phyloP scores from a whole-genome alignment of 2,113 vertebrate species.

The Acinonyx jubatus region DNA sequence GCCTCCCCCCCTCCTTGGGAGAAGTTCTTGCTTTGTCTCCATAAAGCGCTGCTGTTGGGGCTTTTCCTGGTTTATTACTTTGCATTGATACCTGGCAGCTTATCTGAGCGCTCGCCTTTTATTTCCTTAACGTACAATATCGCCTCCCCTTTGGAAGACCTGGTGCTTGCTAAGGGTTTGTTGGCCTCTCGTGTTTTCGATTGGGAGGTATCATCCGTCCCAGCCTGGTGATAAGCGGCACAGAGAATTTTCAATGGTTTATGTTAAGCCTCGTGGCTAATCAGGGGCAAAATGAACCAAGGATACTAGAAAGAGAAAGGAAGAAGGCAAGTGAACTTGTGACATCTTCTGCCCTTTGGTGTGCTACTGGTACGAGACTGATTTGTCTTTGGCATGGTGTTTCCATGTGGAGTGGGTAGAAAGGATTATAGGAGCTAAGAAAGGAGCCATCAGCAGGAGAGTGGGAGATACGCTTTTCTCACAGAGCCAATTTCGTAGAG shows the following conservation, averaged over 20 bases:
- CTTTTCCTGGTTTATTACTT: conserved; percentile 1
- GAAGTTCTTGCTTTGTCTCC: not conserved
- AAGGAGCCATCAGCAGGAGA: not conserved
- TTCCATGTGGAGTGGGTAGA: not conserved
- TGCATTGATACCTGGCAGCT: conserved; percentile 21
- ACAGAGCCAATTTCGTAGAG: not conserved
- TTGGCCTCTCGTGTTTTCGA: not conserved
- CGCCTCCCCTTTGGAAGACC: not conserved
- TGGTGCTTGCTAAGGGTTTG: not conserved
- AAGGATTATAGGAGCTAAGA: not conserved
- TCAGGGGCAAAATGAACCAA: not conserved
- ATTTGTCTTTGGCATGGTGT: not conserved
- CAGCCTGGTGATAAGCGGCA: not conserved
- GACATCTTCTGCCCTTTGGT: not conserved
- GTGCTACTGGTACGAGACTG: not conserved
- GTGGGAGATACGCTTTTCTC: not conserved
- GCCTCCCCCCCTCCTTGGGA: not conserved
- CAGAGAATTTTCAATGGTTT: not conserved
- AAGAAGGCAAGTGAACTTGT: not conserved
- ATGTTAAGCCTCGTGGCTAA: not conserved
- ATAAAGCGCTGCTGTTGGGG: not conserved
- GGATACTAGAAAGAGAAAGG: not conserved
- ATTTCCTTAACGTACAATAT: not conserved
- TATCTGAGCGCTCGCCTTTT: not conserved
- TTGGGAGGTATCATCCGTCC: not conserved